Evolutionary conservation across 2,797 vertebrate species (phyloP), one percentile per base, ranked within the genome.

Genomic region (Poeciliopsis turneri): DNA sequence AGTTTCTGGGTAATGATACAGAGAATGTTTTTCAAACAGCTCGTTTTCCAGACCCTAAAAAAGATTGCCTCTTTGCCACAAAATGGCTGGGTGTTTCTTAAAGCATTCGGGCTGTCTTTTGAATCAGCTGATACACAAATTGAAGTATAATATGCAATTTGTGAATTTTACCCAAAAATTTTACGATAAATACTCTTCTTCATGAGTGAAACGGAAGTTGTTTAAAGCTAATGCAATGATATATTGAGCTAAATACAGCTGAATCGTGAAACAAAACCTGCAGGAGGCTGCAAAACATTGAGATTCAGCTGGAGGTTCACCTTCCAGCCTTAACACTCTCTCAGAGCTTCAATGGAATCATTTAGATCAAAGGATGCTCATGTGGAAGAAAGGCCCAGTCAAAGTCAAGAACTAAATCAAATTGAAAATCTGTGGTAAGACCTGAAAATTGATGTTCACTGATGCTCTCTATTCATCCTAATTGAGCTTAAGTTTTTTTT

Each of bases 371-470:
- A 46, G 41, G 41, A 28, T 28, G 41, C 25, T n/a, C 23, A 28
- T n/a, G 68, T 70, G 66, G 25, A 25, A 43, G 66, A 69, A 41
- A 23, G 25, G 41, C 23, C 41, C 41, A 15, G 23, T 69, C 66
- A 70, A 46, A 70, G 41, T 28, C 41, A 70, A 70, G 41, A 70
- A 70, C 68, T 45, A 70, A 70, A 45, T 45, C 25, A 70, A 70
- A 70, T 16, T n/a, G 25, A 70, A 70, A 45, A 45, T 70, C 12
- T 3, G 25, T 8, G 68, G 41, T 5, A 45, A 45, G 68, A 45
- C 13, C 39, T 45, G 68, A 70, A 70, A 69, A n/a, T 25, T 45
- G 41, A 70, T 70, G 41, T 70, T 45, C 13, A 45, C 68, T 11
- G 25, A 70, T 45, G 41, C 13, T 70, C 25, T 46, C 41, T 4